Evolutionary conservation across 2,888 invertebrate genomes (phyloP).

Genomic region (Gymnosoma rotundatum): DNA sequence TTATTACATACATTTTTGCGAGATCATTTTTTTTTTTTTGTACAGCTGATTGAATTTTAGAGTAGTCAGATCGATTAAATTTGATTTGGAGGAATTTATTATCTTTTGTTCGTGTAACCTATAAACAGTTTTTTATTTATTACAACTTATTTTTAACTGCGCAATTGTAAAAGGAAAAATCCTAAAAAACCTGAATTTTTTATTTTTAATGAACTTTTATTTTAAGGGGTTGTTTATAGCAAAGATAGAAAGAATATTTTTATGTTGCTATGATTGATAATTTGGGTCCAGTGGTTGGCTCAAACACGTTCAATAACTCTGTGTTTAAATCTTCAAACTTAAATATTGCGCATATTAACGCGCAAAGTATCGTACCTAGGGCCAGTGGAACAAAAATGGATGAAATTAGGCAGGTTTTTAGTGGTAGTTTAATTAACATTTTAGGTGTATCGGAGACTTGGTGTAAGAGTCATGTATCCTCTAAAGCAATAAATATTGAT

Average conservation of each 20-base stretch:
- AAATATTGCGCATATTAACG: conserved; percentile 9
- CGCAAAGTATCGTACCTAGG: conserved; percentile 7
- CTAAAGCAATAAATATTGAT: background rate
- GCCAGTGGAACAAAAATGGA: background rate
- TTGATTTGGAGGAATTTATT: no score
- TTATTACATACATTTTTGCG: no score
- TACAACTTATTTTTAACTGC: no score
- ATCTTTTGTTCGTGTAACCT: no score
- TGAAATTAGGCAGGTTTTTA: conserved; percentile 5
- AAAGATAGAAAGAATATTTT: conserved; percentile 5
- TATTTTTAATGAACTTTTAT: no score
- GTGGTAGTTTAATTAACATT: background rate
- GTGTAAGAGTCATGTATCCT: no score
- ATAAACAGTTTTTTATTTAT: no score
- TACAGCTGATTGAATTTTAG: no score
- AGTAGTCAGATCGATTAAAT: no score
- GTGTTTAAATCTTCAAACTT: background rate
- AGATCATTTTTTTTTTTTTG: no score
- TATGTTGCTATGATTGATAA: conserved; percentile 3
- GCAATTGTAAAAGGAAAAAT: no score
- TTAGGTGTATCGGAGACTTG: conserved; percentile 5
- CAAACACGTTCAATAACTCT: background rate
- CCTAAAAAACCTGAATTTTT: no score
- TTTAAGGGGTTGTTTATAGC: background rate
- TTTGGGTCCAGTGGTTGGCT: background rate